Evolutionary conservation across 92 coral and sea anemone genomes (phyloP), one percentile per base, ranked within the genome.

Genomic region (Anthopleura xanthogrammica): DNA sequence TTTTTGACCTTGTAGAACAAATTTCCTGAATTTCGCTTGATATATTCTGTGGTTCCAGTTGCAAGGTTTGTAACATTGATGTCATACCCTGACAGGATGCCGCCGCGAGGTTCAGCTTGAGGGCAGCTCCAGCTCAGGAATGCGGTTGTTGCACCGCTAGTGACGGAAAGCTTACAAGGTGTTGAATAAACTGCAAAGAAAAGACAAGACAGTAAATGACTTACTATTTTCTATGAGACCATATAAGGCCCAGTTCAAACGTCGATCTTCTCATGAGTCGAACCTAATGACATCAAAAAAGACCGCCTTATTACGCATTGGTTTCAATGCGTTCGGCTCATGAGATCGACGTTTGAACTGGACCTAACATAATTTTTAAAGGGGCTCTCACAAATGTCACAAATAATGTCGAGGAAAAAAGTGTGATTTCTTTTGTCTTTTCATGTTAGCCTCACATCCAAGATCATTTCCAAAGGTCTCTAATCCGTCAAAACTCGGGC

Each of bases 41-140:
- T 23, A 1, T 77, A 16, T 10, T 6, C 29, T 20, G 10, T 22
- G 76, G 48, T 70, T 20, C 58, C 48, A n/a, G 87, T 58, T 7
- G 2, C 66, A 58, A 20, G 46, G 29, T 84, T 72, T 48, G 81
- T 76, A 39, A 66, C 57, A 5, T 10, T 60, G 76, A 84, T 62
- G 9, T 60, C 52, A 48, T 77, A 84, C 22, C 82, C 87, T 39
- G 65, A 77, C 4, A 76, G 80, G 10, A 84, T 66, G 19, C 75
- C 87, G 24, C 23, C 29, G 14, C 39, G 7, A 3, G 87, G 81
- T 19, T 60, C 48, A 7, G 10, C 68, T 13, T 64, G 58, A 52
- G 75, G 50, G 42, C 70, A 22, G 40, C 41, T 39, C 87, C 87
- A 84, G n/a, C 46, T 55, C 17, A 83, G 16, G 13, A 17, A 22